These are phyloP conservation scores for Cryptops parisi DNA, from an alignment of 2,888 invertebrate genomes.

Conservation along the genomic window DNA sequence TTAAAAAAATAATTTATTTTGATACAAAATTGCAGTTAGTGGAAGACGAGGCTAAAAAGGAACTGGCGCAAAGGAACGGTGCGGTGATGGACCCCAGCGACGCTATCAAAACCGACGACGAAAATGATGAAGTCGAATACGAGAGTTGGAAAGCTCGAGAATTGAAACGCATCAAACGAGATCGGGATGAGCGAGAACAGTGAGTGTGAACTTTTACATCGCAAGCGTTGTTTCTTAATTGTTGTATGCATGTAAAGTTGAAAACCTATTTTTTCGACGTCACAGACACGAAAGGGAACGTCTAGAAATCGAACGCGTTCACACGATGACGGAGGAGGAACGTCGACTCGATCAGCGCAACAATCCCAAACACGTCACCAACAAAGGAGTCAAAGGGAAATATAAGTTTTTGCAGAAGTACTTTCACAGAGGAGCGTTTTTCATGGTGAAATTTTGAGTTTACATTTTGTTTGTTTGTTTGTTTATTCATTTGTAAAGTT, in stretches of 20 bases:
- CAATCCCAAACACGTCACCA: conserved; percentile 85
- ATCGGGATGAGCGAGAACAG: conserved; percentile 88
- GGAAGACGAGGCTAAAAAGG: conserved; percentile 74
- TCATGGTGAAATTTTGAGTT: conserved; percentile 44
- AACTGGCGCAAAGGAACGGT: conserved; percentile 53
- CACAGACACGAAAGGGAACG: conserved; percentile 68
- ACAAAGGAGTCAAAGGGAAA: conserved; percentile 91
- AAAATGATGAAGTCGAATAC: conserved; percentile 91
- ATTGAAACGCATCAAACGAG: conserved; percentile 86
- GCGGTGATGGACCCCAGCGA: conserved; percentile 44
- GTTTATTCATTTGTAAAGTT: background rate
- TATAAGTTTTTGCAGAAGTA: conserved; percentile 99
- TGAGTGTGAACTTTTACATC: conserved; percentile 36
- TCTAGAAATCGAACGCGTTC: conserved; percentile 72
- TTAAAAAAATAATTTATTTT: background rate
- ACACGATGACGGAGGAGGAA: conserved; percentile 93
- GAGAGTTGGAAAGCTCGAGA: conserved; percentile 97
- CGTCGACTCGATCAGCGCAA: conserved; percentile 69
- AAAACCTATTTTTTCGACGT: conserved; percentile 5
- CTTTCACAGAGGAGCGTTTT: conserved; percentile 98
- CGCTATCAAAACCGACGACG: conserved; percentile 84
- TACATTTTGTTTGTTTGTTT: conserved; percentile 2
- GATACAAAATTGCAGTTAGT: conserved; percentile 46
- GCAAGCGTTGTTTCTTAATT: background rate
- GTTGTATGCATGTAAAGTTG: background rate